phyloP scores from a whole-genome alignment of 2,113 vertebrate genomes.

The Pterophyllum scalare region DNA sequence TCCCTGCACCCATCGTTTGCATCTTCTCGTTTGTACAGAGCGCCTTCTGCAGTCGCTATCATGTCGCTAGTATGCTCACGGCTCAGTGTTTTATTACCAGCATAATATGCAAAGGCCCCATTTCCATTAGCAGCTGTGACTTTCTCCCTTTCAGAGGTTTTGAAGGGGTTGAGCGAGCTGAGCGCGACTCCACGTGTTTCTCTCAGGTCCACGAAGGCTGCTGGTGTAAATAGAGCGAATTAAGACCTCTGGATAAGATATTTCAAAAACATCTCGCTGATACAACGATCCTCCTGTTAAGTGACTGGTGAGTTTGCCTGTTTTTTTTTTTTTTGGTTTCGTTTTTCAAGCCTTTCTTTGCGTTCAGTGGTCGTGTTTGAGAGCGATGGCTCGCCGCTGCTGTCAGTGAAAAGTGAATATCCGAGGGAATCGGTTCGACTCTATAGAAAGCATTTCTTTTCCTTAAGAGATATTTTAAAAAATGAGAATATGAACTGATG shows the following conservation, averaged over 20 bases:
- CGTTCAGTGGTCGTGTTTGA: not conserved
- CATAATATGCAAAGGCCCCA: conserved; percentile 59
- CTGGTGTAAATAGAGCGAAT: conserved; percentile 26
- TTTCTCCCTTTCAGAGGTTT: conserved; percentile 32
- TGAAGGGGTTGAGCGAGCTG: not conserved
- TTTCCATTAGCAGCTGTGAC: conserved; percentile 38
- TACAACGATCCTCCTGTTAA: not conserved
- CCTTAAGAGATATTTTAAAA: conserved; percentile 76
- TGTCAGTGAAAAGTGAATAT: conserved; percentile 9
- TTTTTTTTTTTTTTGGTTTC: not conserved
- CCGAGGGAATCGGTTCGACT: conserved; percentile 60
- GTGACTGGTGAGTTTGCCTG: conserved; percentile 12
- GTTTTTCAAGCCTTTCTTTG: conserved; percentile 22
- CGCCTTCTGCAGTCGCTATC: conserved; percentile 30
- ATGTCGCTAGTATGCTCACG: conserved; percentile 23
- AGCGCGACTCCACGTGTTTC: conserved; percentile 12
- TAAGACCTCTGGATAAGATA: conserved; percentile 1
- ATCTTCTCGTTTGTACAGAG: conserved; percentile 33
- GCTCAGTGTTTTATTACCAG: conserved; percentile 57
- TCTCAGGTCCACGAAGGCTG: conserved; percentile 5
- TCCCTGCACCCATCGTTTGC: not conserved
- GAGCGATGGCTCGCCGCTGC: not conserved
- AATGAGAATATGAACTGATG: conserved; percentile 74
- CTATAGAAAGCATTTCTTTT: conserved; percentile 79
- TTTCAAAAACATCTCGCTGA: conserved; percentile 8